Percentiles rank a stretch among this genome's conserved stretches.
Evolutionary conservation across 1,140 invertebrate species (phyloP).

Genomic region (Dryas iulia): DNA sequence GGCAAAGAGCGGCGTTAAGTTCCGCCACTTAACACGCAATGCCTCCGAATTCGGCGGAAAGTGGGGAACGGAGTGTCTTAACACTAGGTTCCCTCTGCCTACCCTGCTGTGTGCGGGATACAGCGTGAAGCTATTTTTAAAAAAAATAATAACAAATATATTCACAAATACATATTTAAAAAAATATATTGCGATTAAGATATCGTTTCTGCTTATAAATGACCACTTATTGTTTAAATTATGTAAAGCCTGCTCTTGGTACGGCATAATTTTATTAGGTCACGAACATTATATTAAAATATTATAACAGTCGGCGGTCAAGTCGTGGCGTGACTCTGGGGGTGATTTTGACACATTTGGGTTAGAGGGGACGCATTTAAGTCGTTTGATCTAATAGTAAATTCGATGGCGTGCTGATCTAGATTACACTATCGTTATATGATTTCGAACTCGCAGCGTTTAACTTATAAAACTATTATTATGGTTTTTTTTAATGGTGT

Average conservation of each 20-base stretch:
- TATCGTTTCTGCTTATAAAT: background rate
- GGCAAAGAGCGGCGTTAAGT: too few relatives aligned
- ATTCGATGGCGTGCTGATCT: slow-evolving; percentile 36
- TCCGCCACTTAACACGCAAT: too few relatives aligned
- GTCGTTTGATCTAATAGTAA: slow-evolving; percentile 26
- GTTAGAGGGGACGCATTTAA: slow-evolving; percentile 28
- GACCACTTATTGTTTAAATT: background rate
- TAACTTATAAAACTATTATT: slow-evolving; percentile 5
- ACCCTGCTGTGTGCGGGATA: too few relatives aligned
- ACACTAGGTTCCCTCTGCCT: too few relatives aligned
- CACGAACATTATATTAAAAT: slow-evolving; percentile 26
- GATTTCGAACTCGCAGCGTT: slow-evolving; percentile 15
- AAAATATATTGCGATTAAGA: background rate
- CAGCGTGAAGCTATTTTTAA: too few relatives aligned
- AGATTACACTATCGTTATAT: slow-evolving; percentile 33
- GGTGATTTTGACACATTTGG: slow-evolving; percentile 38
- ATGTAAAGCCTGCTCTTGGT: background rate
- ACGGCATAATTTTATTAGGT: slow-evolving; percentile 26
- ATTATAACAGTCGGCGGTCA: slow-evolving; percentile 16
- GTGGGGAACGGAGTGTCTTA: too few relatives aligned
- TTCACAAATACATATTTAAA: too few relatives aligned
- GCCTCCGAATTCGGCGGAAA: too few relatives aligned
- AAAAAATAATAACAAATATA: too few relatives aligned
- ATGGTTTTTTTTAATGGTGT: background rate
- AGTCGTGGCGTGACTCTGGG: slow-evolving; percentile 22